A percentile compares a stretch with the other conserved stretches of the same genome.
Conservation (phyloP, 1,140 invertebrate species). For the Euglossa dilemma region DNA sequence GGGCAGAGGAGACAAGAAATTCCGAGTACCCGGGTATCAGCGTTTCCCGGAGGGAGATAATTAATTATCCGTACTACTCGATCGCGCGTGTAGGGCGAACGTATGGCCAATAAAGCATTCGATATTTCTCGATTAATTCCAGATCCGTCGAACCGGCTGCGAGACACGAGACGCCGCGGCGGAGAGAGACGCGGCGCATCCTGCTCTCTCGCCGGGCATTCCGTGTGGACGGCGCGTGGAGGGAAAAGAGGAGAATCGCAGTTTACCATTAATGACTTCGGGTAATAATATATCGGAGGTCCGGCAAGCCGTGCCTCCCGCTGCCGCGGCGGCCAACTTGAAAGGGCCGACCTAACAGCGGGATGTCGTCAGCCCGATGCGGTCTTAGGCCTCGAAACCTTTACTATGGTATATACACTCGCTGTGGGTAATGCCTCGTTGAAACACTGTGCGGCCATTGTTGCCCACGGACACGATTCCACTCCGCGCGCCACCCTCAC, state of each 20-base stretch:
- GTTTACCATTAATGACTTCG: slow-evolving; percentile 80
- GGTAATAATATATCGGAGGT: slow-evolving; percentile 79
- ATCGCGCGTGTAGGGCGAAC: slow-evolving; percentile 16
- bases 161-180: slow-evolving; percentile 14
- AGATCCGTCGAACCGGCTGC: slow-evolving; percentile 16
- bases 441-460: slow-evolving; percentile 64
- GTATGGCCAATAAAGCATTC: slow-evolving; percentile 47
- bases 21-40: slow-evolving; percentile 18
- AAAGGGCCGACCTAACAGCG: slow-evolving; percentile 79
- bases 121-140: slow-evolving; percentile 58
- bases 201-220: slow-evolving; percentile 5
- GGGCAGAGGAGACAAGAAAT: background rate
- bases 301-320: slow-evolving; percentile 75
- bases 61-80: slow-evolving; percentile 39
- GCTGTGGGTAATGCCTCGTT: slow-evolving; percentile 64
- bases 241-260: slow-evolving; percentile 75
- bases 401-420: slow-evolving; percentile 48
- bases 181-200: too few species aligned
- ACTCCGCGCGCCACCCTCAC: slow-evolving; percentile 1
- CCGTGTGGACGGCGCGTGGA: slow-evolving; percentile 50
- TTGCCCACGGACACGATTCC: slow-evolving; percentile 40
- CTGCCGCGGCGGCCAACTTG: slow-evolving; percentile 79
- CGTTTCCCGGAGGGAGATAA: slow-evolving; percentile 26
- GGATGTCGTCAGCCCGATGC: slow-evolving; percentile 76
- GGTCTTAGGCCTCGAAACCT: slow-evolving; percentile 67